Conservation (phyloP, 2,113 vertebrate species). For the Platysteira castanea region DNA sequence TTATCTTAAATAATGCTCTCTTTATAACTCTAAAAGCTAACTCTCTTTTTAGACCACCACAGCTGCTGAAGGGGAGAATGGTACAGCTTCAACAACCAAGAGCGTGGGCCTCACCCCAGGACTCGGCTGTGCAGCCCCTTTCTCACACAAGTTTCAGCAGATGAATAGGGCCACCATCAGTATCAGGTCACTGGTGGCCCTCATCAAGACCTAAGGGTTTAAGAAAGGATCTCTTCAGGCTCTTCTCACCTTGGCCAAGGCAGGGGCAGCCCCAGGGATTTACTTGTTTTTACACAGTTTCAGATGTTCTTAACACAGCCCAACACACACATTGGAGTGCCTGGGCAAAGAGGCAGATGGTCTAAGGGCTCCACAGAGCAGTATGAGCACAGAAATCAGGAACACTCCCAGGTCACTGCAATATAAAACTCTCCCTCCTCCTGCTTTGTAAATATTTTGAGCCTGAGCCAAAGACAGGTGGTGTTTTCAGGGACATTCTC, state of each 20-base stretch:
- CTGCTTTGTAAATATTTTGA: not conserved
- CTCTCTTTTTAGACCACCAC: not conserved
- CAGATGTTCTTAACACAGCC: not conserved
- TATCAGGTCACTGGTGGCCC: not conserved
- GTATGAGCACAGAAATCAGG: not conserved
- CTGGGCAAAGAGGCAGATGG: not conserved
- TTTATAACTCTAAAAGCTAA: not conserved
- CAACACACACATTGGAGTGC: not conserved
- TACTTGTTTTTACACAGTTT: not conserved
- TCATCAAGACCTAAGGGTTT: not conserved
- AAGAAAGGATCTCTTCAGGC: not conserved
- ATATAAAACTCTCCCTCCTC: not conserved
- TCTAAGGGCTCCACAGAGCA: not conserved
- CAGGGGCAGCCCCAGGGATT: not conserved
- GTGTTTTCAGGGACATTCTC: not conserved
- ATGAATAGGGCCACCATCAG: too few species aligned
- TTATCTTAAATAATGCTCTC: slow-evolving; percentile 7
- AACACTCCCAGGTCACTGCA: not conserved
- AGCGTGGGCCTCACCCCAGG: not conserved
- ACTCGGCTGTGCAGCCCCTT: not conserved
- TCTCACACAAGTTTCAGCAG: not conserved
- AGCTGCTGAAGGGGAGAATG: not conserved
- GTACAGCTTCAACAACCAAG: not conserved
- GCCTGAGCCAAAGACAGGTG: not conserved
- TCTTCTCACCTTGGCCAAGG: not conserved